Base-by-base conservation (phyloP, 53 echinoderm and acorn worm genomes). In the Hippasteria phrygiana region DNA sequence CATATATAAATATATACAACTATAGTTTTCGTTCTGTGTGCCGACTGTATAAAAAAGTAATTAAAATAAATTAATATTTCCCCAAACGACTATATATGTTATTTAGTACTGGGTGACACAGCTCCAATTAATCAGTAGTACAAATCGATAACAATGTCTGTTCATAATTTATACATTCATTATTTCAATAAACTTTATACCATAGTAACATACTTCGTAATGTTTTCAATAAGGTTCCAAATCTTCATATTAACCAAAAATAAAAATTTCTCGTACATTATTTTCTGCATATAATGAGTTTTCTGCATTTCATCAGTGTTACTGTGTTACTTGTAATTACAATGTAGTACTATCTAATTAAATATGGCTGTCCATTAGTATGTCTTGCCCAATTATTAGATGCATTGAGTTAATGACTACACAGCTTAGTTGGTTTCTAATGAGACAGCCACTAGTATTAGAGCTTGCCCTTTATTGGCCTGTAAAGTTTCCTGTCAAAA, bases 1-100 rank as follows among this genome's bases (percentile, higher is more conserved):
- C 76, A 53, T 76, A 69, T 13, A 48, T 48, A 13, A 35, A 76
- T 76, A 76, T 76, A 76, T 76, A 76, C 76, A 76, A 51, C 54
- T 31, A 76, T 53, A 34, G 31, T 31, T 27, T 50, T 43, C 47
- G 26, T 50, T 28, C 14, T 48, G 50, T 76, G 34, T 48, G 51
- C 46, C 0, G 3, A 5, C 20, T 17, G 6, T 67, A 34, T 22
- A 67, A 35, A 36, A 1, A 16, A 51, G 31, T 67, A 29, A 13
- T 76, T 76, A 2, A 50, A 75, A 76, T 76, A 43, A 53, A 76
- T 76, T 53, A 24, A 27, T 31, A 47, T 17, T 50, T 76, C 26
- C 59, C 26, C 59, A 59, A 54, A 17, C 18, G 20, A 1, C 8
- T 22, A 45, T 59, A 20, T 59, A 36, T 35, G 31, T 76, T 33